phyloP scores from a whole-genome alignment of 2,888 invertebrate species.

The Ornithoptera priamus region DNA sequence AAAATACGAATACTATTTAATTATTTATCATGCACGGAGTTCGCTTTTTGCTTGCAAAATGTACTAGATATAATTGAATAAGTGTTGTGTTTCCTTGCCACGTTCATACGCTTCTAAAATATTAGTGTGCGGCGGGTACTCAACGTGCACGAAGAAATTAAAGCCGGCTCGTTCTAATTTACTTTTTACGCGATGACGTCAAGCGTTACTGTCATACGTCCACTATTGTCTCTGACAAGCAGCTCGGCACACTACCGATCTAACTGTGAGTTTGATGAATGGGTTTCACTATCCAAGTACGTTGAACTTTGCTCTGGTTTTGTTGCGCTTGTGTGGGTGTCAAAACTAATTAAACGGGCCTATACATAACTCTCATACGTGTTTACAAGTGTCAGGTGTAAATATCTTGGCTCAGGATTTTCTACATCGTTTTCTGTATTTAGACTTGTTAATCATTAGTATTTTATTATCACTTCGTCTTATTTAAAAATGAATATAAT shows the following conservation, averaged over 20 bases:
- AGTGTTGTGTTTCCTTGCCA: background rate
- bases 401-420: background rate
- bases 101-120: slow-evolving; percentile 1
- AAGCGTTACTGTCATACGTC: slow-evolving; percentile 54
- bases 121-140: slow-evolving; percentile 16
- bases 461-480: no score
- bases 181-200: slow-evolving; percentile 56
- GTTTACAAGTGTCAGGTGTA: slow-evolving; percentile 33
- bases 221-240: slow-evolving; percentile 56
- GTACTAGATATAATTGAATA: background rate
- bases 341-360: slow-evolving; percentile 47
- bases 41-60: background rate
- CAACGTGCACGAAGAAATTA: slow-evolving; percentile 40
- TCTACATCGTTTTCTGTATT: background rate
- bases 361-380: slow-evolving; percentile 10
- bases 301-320: slow-evolving; percentile 73
- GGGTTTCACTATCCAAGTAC: slow-evolving; percentile 68
- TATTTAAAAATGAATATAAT: no score
- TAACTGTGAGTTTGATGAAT: slow-evolving; percentile 69
- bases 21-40: background rate
- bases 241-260: slow-evolving; percentile 55
- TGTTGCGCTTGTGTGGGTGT: slow-evolving; percentile 56
- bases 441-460: background rate
- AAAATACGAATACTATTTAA: background rate
- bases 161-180: slow-evolving; percentile 45